Base-by-base conservation (phyloP, 2,888 invertebrate genomes). In the Mythimna ferrago region DNA sequence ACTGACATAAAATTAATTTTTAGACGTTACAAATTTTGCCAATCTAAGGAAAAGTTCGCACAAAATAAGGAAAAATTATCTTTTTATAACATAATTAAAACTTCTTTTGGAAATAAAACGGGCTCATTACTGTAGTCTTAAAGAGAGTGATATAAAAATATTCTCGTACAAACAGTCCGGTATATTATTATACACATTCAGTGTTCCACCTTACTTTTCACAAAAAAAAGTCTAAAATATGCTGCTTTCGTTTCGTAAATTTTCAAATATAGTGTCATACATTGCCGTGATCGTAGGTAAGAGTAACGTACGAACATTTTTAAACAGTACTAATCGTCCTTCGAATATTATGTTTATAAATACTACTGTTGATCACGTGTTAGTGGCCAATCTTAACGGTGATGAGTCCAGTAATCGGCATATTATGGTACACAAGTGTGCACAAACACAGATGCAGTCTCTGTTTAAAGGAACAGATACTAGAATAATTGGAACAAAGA, bases 51-150 rank as follows among this genome's bases (percentile, higher is more conserved):
- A 80, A 87, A 67, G 35, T 67, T 81, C 60, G 41, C 32, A 78
- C 73, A 53, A 69, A 80, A 83, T 76, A 70, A 64, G 21, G 19
- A 61, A 73, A 83, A 86, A 86, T 78, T 86, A 83, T 85, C 68
- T 87, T 87, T 88, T 87, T 85, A 84, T 85, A 86, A 89, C 84
- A 85, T 86, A 88, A 89, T 89, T 88, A 89, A 88, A 89, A 87
- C 83, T 88, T 89, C 79, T 75, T 76, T 71, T 62, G 35, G 69
- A 84, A 83, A 85, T 87, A 86, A 89, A 83, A 78, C 74, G 63
- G 67, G 70, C 75, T 86, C 80, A 83, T 87, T 86, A 86, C 76
- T 79, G 57, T 68, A 63, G 76, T 63, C 75, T 77, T 74, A 68
- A 75, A 72, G 67, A 67, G 60, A 73, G 54, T 56, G 57, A 74